Base-by-base conservation (phyloP, 2,888 invertebrate species). In the Lasioglossum zephyrum region DNA sequence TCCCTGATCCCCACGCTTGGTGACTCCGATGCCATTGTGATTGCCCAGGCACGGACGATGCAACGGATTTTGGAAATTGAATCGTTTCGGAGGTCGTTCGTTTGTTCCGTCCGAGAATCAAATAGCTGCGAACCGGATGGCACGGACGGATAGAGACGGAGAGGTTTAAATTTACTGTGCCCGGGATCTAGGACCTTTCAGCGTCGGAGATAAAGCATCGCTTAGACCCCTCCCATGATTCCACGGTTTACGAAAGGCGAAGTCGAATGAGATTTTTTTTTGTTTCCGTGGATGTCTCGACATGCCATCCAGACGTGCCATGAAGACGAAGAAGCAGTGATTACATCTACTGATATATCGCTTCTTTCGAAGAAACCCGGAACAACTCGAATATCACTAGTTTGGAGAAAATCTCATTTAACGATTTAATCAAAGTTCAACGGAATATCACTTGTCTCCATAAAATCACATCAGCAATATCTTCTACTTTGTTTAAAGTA, bases 41-140 rank as follows among this genome's bases (percentile, higher is more conserved):
- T 53, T 22, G 44, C n/a, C 39, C 47, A 26, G 31, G 18, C n/a
- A 8, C n/a, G 44, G 31, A 60, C 53, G 53, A 44, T 9, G 66
- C 36, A 22, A 3, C 26, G 53, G 84, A 72, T 85, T 75, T 79
- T 79, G 22, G 72, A 49, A 78, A 84, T 84, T 49, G 84, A 63
- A 72, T 75, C 18, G 26, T 22, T 6, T 16, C 49, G 9, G 18
- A 26, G 16, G n/a, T 70, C 60, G 41, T 47, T 22, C 70, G 39
- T 41, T 22, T 60, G 39, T 31, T 49, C 41, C 77, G 18, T 36
- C 36, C 36, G 22, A 16, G 11, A 53, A 69, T 80, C 57, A 18
- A n/a, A 18, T 9, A 49, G 49, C 26, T 31, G 16, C 4, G 44
- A 49, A 53, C 31, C 2, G 47, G 70, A 72, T 70, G 57, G 31